These are phyloP conservation scores for Nycticryphes semicollaris DNA, from an alignment of 2,113 vertebrate genomes.

Conservation along the genomic window DNA sequence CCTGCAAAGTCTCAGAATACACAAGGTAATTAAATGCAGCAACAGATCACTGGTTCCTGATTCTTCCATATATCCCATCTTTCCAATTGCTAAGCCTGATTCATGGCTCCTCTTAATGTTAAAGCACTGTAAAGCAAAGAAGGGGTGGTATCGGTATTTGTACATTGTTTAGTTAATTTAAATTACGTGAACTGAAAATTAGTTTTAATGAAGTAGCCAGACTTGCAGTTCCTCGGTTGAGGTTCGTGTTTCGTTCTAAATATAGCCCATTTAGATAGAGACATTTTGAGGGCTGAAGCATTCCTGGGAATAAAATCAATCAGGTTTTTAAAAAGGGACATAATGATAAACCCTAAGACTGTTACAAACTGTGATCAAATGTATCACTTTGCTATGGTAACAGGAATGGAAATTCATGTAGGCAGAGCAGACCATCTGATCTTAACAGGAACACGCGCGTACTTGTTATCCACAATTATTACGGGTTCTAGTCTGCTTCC, in stretches of 20 bases:
- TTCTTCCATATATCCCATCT: not conserved
- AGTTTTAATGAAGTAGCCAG: slow-evolving; percentile 49
- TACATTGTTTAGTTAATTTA: slow-evolving; percentile 33
- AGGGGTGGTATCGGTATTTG: slow-evolving; percentile 1
- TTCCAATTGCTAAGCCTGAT: slow-evolving; percentile 21
- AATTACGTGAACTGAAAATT: not conserved
- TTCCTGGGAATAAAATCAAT: slow-evolving; percentile 35
- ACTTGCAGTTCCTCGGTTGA: not conserved
- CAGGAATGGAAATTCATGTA: slow-evolving; percentile 61
- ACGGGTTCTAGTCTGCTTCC: not conserved
- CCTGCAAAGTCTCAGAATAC: slow-evolving; percentile 97
- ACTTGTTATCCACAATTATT: slow-evolving; percentile 19
- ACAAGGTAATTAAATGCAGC: slow-evolving; percentile 85
- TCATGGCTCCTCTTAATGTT: slow-evolving; percentile 29
- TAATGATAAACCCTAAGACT: slow-evolving; percentile 56
- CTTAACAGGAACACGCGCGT: slow-evolving; percentile 40
- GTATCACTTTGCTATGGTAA: slow-evolving; percentile 74
- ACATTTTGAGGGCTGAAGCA: slow-evolving; percentile 8
- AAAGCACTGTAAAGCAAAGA: slow-evolving; percentile 1
- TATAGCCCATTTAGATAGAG: slow-evolving; percentile 17
- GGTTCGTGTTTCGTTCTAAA: slow-evolving; percentile 38
- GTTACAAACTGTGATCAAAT: slow-evolving; percentile 59
- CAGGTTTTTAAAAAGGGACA: slow-evolving; percentile 41
- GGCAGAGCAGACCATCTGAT: slow-evolving; percentile 63
- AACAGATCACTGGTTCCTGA: slow-evolving; percentile 26